Evolutionary conservation across 1,140 invertebrate genomes (phyloP), one percentile per base, ranked within the genome.

Genomic region (Ostrea edulis): DNA sequence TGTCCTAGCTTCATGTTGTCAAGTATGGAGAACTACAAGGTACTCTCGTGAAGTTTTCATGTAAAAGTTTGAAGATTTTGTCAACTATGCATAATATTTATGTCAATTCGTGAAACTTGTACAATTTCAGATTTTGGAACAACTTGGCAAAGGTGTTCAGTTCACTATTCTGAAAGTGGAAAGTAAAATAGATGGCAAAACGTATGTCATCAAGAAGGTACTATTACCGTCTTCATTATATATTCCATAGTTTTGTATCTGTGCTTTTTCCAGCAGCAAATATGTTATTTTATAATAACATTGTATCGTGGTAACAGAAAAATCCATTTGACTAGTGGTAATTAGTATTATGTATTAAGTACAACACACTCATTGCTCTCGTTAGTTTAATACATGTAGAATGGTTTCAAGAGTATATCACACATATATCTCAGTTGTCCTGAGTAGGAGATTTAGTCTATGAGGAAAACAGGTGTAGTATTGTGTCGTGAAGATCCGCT

Each of bases 181-280:
- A 88, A 83, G 88, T 81, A 91, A 91, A 53, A 83, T 71, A 68
- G 91, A 92, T 51, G 86, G 86, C n/a, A 91, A 92, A 87, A 87
- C 87, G 12, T 93, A 89, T 91, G 92, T 94, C n/a, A 55, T 94
- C 52, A 94, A 94, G 91, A 93, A 94, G 92, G 93, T 93, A 81
- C 7, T n/a, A 62, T n/a, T 20, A 2, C 20, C 29, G 1, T 81
- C 8, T 0, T 35, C 5, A 9, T 81, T 51, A 4, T 29, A 29
- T 14, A 81, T 25, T 71, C 14, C 14, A 81, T 51, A 29, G 1
- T 35, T 35, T 77, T 44, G 35, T 44, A 5, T 44, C 35, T 1
- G 5, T 44, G 35, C 35, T 44, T 44, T 44, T 44, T 44, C 5
- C 35, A 44, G 5, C 35, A 44, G 35, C 2, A 44, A 44, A 44